A percentile compares a stretch with the other conserved stretches of the same genome.
Evolutionary conservation across 1,140 invertebrate species (phyloP).

Genomic region (Tenebrio molitor): DNA sequence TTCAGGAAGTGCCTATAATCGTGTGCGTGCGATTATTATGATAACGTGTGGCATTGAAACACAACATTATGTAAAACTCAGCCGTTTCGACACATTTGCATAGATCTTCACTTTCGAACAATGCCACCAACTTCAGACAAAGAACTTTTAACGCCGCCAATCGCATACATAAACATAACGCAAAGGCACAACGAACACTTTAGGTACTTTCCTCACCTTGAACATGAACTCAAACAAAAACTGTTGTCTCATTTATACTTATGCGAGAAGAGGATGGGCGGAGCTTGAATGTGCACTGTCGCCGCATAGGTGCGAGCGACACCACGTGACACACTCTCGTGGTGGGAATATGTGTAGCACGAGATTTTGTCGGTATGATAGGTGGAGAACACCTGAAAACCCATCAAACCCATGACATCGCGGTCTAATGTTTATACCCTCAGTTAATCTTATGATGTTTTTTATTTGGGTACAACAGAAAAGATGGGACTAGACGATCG

Average conservation of each 20-base stretch:
- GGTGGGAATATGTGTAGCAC: too few species aligned
- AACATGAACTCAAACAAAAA: too few species aligned
- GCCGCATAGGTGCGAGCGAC: too few species aligned
- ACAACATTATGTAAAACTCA: slow-evolving; percentile 12
- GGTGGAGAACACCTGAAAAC: slow-evolving; percentile 7
- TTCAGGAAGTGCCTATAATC: slow-evolving; percentile 16
- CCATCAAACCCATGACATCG: slow-evolving; percentile 40
- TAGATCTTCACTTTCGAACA: slow-evolving; percentile 13
- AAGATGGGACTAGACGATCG: slow-evolving; percentile 62
- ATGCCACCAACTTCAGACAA: slow-evolving; percentile 4
- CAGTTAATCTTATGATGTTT: slow-evolving; percentile 50
- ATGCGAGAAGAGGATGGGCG: too few species aligned
- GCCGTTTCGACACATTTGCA: not conserved
- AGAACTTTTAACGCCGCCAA: not conserved
- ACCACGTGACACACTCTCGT: too few species aligned
- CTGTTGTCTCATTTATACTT: too few species aligned
- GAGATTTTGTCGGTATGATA: too few species aligned
- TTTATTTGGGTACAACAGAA: slow-evolving; percentile 43
- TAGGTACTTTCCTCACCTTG: too few species aligned
- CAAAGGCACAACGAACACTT: too few species aligned
- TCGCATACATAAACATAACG: slow-evolving; percentile 1
- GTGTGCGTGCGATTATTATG: slow-evolving; percentile 18
- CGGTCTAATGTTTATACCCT: slow-evolving; percentile 50
- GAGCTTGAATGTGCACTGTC: too few species aligned
- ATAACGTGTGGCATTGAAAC: slow-evolving; percentile 6